Evolutionary conservation across 92 coral and sea anemone genomes (phyloP), one percentile per base, ranked within the genome.

Genomic region (Porites evermanni): DNA sequence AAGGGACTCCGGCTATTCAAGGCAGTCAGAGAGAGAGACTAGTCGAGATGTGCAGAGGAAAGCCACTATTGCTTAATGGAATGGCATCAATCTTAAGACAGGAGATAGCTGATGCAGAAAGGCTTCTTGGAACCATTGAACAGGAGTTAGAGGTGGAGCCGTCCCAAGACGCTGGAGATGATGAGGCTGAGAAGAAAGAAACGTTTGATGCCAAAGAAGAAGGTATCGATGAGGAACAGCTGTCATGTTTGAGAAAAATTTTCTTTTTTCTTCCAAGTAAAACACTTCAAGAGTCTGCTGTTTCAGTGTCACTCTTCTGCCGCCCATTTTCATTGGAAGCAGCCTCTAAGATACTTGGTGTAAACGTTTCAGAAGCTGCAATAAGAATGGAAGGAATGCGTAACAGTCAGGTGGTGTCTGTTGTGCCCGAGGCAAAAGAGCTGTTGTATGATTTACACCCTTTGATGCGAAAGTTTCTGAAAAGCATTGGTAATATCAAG

Each of bases 401-500:
- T 3, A 81, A 81, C 7, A 81, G 78, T 38, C 19, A 81, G 12
- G 70, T 81, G 7, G 3, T 81, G 4, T 29, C 77, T n/a, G 61
- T 59, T n/a, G 84, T 64, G 8, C 44, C 81, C 0, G 88, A 84
- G 18, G 88, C 70, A 51, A 75, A 60, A 67, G 71, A 81, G 53
- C 51, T 72, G 80, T 8, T 73, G 61, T 93, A 84, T 29, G 84
- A 79, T 63, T 73, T 93, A 3, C 96, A 93, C 19, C 92, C 96
- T 0, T 44, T 91, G 74, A 80, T 88, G 64, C 91, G 87, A 59
- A 83, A 80, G 10, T 81, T 88, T 53, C 72, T 93, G 0, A 63
- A 59, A 19, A 53, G 66, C 51, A 68, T 74, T 23, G 63, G 88
- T 8, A 16, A 23, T 14, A 79, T 14, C 56, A 84, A 78, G 13